Evolutionary conservation across 1,140 invertebrate species (phyloP), one percentile per base, ranked within the genome.

Genomic region (Oryzaephilus surinamensis): DNA sequence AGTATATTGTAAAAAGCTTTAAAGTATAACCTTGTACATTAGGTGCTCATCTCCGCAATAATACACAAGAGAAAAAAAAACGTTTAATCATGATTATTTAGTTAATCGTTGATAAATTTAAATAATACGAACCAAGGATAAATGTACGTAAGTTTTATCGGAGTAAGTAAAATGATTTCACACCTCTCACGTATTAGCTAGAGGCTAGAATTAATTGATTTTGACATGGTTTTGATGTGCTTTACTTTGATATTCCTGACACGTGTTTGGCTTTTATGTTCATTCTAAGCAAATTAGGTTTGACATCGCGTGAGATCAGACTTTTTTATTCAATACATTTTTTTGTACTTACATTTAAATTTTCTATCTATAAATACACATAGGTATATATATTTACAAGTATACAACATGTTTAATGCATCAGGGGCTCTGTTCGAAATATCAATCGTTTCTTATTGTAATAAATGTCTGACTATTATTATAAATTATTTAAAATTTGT

Each of bases 181-280:
- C 31, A 33, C 31, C 31, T 33, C 31, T 33, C 31, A 33, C 31
- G 31, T 33, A 33, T 19, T 19, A 16, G 31, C 31, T 19, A 19
- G 18, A 18, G 31, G 31, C 31, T 20, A 17, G 31, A 19, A 33
- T 33, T 33, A 33, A 33, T 33, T 33, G 31, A 33, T 33, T 33
- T 19, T 33, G 31, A 33, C 31, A 33, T 33, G 31, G 31, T 33
- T 33, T 33, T 33, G 31, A 33, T 33, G 31, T 33, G 31, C 31
- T 33, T 33, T 33, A 33, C 31, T 33, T 33, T 33, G 31, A 33
- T 33, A 33, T 7, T 33, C 31, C 17, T 33, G 31, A 33, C 31
- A 33, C 31, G 31, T 33, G 31, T 33, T 33, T 33, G 31, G 21
- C 31, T 33, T 33, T 33, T 33, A 33, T 19, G 21, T 33, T n/a